Conservation (phyloP, 2,113 vertebrate species). For the Laticauda laticaudata region DNA sequence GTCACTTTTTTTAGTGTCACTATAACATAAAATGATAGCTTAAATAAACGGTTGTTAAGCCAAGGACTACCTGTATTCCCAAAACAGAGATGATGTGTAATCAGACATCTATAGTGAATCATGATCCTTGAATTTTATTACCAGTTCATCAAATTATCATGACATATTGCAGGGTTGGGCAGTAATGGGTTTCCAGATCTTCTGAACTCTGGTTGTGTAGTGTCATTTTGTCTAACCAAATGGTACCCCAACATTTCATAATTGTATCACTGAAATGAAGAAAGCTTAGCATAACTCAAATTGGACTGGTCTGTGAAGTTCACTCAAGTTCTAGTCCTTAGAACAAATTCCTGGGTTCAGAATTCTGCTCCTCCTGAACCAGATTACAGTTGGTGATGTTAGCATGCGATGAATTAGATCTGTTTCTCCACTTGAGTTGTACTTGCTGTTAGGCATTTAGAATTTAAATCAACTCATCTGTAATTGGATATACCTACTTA, state of each 20-base stretch:
- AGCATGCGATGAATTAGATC: neutral
- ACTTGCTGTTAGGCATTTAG: neutral
- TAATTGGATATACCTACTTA: conserved; percentile 15
- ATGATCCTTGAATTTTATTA: conserved; percentile 4
- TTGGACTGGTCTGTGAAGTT: neutral
- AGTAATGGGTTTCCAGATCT: neutral
- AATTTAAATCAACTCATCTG: neutral
- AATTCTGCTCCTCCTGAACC: neutral
- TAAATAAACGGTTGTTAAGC: neutral
- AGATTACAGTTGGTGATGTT: neutral
- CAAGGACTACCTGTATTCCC: neutral
- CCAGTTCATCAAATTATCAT: neutral
- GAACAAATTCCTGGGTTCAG: neutral
- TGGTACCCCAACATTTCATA: neutral
- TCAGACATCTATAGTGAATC: neutral
- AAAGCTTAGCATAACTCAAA: neutral
- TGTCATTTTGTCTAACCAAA: neutral
- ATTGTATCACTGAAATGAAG: neutral
- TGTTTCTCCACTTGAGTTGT: neutral
- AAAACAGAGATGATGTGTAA: neutral
- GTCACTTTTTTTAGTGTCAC: neutral
- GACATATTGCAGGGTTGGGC: neutral
- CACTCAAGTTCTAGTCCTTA: neutral
- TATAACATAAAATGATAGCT: neutral
- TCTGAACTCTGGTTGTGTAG: neutral